These are phyloP conservation scores for Agrypnus murinus DNA, from an alignment of 2,888 invertebrate genomes.

Conservation along the genomic window DNA sequence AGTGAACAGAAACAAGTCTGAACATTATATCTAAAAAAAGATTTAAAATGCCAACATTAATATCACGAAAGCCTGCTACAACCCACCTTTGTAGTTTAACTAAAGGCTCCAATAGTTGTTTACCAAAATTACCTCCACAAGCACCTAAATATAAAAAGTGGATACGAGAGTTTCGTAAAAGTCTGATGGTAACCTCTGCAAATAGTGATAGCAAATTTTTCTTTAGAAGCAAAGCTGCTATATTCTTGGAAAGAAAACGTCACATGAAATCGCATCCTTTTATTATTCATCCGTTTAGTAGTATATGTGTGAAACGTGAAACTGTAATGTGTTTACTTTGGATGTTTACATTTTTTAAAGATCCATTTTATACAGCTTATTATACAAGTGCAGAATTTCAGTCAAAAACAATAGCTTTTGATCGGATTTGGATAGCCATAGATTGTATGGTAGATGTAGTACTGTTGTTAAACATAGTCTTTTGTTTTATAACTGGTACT, in stretches of 20 bases:
- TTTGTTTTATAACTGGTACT: conserved; percentile 67
- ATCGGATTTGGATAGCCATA: background rate
- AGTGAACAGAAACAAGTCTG: no score
- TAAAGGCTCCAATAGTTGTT: conserved; percentile 63
- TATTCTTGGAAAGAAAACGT: conserved; percentile 65
- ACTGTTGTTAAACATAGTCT: conserved; percentile 59
- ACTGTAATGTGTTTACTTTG: conserved; percentile 47
- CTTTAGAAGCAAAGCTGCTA: conserved; percentile 65
- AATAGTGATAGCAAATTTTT: conserved; percentile 62
- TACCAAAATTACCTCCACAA: conserved; percentile 67
- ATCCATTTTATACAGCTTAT: conserved; percentile 47
- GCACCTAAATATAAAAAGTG: conserved; percentile 59
- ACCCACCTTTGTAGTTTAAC: conserved; percentile 63
- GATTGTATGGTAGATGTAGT: conserved; percentile 59
- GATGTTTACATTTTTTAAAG: conserved; percentile 45
- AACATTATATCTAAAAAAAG: no score
- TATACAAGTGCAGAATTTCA: no score
- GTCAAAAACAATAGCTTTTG: no score
- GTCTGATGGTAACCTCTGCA: conserved; percentile 61
- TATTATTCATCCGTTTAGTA: conserved; percentile 68
- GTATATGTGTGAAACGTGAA: conserved; percentile 44
- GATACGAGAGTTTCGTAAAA: conserved; percentile 63
- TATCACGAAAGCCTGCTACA: conserved; percentile 7
- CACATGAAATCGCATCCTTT: conserved; percentile 65
- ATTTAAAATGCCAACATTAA: conserved; percentile 2